Base-by-base conservation (phyloP, 2,797 vertebrate genomes). In the Atherinosoma microstoma region DNA sequence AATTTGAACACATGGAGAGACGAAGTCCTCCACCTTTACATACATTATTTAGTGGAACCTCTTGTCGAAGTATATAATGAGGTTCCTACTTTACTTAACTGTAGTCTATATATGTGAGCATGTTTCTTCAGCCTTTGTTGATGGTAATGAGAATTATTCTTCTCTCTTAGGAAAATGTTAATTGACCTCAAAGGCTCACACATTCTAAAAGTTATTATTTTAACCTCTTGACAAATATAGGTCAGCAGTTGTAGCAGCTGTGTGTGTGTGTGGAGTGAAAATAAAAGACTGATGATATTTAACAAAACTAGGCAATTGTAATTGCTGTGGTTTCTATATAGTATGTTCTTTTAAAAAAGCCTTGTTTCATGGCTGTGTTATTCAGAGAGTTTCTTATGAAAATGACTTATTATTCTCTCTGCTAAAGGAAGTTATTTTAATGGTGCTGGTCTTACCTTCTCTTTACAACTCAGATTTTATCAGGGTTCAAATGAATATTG, bases 401-500 rank as follows among this genome's bases (percentile, higher is more conserved):
- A 90, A 87, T 89, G 88, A 42, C 88, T 87, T 93, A 91, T 92
- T 91, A 89, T 91, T 93, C 85, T 90, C 63, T 83, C 76, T 84
- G 85, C 85, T 89, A 76, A 83, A 78, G 72, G 15, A 92, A 89
- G 91, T 92, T 78, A 93, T 94, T 92, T 91, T 88, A 92, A 89
- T 94, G 92, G 88, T 91, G 86, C 65, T 87, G 87, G 92, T 91
- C 86, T 90, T 85, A 80, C 87, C 88, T 88, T 87, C 89, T 91
- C 87, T 77, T 68, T 83, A 88, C 90, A 91, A 91, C 93, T 92
- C 84, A 91, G 87, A 92, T 93, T 90, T 92, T 90, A 94, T 93
- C 89, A 0, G 51, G 76, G 81, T 73, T 89, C 86, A 73, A 6
- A 82, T 92, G 67, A 92, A 92, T 91, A 90, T 92, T 92, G 76